These are phyloP conservation scores for Nomada fabriciana DNA, from an alignment of 2,888 invertebrate species.

Conservation along the genomic window DNA sequence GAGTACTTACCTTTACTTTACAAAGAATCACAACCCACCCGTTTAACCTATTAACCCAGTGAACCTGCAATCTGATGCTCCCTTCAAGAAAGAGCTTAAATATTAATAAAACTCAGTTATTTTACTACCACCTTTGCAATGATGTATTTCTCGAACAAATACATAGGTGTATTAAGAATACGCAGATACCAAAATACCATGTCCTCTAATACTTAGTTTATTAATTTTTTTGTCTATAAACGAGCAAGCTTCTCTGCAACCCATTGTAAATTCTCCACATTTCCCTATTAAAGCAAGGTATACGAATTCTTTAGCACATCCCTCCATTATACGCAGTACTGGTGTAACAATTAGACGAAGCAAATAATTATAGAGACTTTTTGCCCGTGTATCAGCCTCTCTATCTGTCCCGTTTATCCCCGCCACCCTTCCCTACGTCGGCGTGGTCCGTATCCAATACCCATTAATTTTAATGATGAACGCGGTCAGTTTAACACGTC, in stretches of 20 bases:
- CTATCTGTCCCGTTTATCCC: constrained; percentile 39
- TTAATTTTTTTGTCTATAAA: neutral
- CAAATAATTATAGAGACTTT: constrained; percentile 45
- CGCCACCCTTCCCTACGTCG: constrained; percentile 33
- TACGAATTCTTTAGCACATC: neutral
- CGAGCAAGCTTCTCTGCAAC: neutral
- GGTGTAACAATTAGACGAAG: constrained; percentile 35
- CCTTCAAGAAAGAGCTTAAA: no score
- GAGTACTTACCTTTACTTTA: neutral
- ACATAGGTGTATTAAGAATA: no score
- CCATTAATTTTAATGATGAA: constrained; percentile 81
- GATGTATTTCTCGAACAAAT: no score
- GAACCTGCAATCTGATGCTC: no score
- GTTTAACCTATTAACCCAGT: neutral
- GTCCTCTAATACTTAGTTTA: no score
- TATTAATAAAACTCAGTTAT: no score
- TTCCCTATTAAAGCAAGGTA: neutral
- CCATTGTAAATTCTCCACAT: neutral
- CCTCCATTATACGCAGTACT: neutral
- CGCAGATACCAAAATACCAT: no score
- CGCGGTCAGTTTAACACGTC: constrained; percentile 79
- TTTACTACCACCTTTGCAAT: no score
- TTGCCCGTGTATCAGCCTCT: constrained; percentile 14
- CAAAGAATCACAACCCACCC: neutral
- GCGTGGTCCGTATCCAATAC: constrained; percentile 76